Evolutionary conservation across 2,113 vertebrate species (phyloP), one percentile per base, ranked within the genome.

Genomic region (Ondatra zibethicus): DNA sequence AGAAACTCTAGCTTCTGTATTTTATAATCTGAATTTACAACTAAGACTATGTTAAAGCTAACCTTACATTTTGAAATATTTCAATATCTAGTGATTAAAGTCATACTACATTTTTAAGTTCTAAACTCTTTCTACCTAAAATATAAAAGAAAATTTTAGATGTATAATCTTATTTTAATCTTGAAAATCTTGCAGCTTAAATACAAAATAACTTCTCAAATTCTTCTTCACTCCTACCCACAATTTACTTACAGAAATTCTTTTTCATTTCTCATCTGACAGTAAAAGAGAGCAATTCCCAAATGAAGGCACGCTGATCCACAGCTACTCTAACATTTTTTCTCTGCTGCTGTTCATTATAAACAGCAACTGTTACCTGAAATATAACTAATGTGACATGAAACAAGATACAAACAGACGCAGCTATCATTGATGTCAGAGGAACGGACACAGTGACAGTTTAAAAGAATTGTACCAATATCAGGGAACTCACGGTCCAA

Each of bases 401-500:
- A 96, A 96, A 55, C 61, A 96, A 85, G 85, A 65, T 96, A 90
- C 31, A 73, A 8, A 88, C 96, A 86, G 55, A 65, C 2, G 47
- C 13, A 93, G 33, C n/a, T 73, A 13, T 5, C 8, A 10, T 11
- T 63, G 25, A 85, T 97, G 45, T 94, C 90, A 97, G 96, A 88
- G 87, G 84, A 63, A 50, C 58, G 14, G 25, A 84, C 76, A 88
- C 25, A 5, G 88, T 92, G 91, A 93, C 93, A 55, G 68, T 12
- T 14, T 42, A 66, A 84, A 92, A 91, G 76, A 96, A 75, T 4
- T 85, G 50, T 88, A 97, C 96, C 81, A 78, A 93, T 11, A 88
- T 45, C 63, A 14, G 39, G 97, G 88, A 97, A 93, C 96, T 97
- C 94, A 96, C 97, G 96, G 19, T 76, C 78, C 87, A 96, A 23